These are phyloP conservation scores for Drosophila simulans DNA, from an alignment of 1,140 invertebrate genomes.

Conservation along the genomic window DNA sequence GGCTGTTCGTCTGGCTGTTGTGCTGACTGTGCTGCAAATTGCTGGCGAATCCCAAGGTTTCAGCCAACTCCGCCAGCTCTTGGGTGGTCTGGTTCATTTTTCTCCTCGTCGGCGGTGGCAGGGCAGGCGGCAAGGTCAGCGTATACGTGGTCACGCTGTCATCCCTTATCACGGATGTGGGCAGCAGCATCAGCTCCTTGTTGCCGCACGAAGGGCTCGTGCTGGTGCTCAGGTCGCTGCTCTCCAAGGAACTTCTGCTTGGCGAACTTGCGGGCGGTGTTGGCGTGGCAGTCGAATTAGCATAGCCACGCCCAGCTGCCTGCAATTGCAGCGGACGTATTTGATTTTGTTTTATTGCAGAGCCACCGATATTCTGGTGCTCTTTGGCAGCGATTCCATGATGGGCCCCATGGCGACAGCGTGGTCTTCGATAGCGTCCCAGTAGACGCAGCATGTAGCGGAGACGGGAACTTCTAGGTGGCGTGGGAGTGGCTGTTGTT, in stretches of 20 bases:
- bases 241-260: conserved; percentile 56
- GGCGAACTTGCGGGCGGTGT: conserved; percentile 53
- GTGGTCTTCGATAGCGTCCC: conserved; percentile 70
- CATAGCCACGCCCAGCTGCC: conserved; percentile 46
- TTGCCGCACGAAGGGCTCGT: conserved; percentile 54
- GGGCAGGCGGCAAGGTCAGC: conserved; percentile 83
- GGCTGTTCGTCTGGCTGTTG: conserved; percentile 35
- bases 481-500: conserved; percentile 28
- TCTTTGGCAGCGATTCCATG: conserved; percentile 41
- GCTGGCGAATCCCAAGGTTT: conserved; percentile 84
- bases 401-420: conserved; percentile 52
- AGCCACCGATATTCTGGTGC: conserved; percentile 35
- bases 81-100: conserved; percentile 84
- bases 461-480: conserved; percentile 62
- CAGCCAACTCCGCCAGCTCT: conserved; percentile 85
- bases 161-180: conserved; percentile 82
- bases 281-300: conserved; percentile 43
- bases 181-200: conserved; percentile 74
- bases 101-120: conserved; percentile 85
- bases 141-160: conserved; percentile 72
- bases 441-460: conserved; percentile 80
- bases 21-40: conserved; percentile 29
- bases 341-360: conserved; percentile 78
- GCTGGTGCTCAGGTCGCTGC: conserved; percentile 81
- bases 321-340: conserved; percentile 79